Percentiles rank a stretch among this genome's conserved stretches.
phyloP scores from a whole-genome alignment of 2,113 vertebrate genomes.

The Pimephales promelas region DNA sequence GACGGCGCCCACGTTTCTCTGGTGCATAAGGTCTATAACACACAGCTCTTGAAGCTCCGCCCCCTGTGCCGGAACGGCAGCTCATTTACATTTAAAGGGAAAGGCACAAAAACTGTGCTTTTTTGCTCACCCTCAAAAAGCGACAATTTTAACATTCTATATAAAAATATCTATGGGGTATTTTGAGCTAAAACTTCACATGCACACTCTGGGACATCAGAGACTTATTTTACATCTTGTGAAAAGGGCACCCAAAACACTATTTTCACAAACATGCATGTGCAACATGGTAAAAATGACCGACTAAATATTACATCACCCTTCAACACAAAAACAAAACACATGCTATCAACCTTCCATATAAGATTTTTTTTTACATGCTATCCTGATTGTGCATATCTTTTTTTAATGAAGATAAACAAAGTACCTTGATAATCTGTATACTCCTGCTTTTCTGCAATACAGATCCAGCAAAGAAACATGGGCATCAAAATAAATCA shows the following conservation, averaged over 20 bases:
- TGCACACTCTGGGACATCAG: too few species aligned
- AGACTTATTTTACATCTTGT: too few species aligned
- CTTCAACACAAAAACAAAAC: not conserved
- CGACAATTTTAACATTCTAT: too few species aligned
- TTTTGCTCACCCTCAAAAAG: too few species aligned
- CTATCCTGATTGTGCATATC: not conserved
- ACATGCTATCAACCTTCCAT: not conserved
- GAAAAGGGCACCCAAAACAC: not conserved
- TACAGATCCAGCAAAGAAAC: constrained; percentile 38
- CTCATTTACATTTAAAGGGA: too few species aligned
- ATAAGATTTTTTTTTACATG: not conserved
- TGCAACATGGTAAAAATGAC: not conserved
- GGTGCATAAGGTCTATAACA: too few species aligned
- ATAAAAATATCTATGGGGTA: too few species aligned
- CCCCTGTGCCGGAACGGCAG: too few species aligned
- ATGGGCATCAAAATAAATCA: not conserved
- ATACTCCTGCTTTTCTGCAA: constrained; percentile 70
- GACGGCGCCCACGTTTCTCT: too few species aligned
- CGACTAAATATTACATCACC: not conserved
- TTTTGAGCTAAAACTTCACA: too few species aligned
- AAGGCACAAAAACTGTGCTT: too few species aligned
- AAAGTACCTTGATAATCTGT: constrained; percentile 64
- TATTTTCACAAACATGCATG: not conserved
- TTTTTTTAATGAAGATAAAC: not conserved
- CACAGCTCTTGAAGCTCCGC: too few species aligned